Base-by-base conservation (phyloP, 2,888 invertebrate species). In the Metallyticus violacea region DNA sequence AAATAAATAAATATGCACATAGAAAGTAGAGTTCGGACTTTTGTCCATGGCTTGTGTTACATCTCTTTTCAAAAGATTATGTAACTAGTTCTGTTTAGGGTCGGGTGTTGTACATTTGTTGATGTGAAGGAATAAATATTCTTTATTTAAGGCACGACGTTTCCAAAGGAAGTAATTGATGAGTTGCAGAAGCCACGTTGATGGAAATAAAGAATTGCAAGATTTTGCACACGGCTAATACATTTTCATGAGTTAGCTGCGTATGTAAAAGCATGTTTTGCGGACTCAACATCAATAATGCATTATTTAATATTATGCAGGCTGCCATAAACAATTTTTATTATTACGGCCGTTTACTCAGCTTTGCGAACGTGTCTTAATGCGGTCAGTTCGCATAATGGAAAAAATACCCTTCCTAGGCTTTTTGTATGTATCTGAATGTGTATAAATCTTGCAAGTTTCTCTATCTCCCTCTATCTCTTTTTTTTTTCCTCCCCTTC, bases 401-500 rank as follows among this genome's bases (percentile, higher is more conserved):
- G 26, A 7, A 28, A 62, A 77, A 29, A 9, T 62, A 62, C 40
- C n/a, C 30, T 81, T 81, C 40, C 25, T 30, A 29, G 40, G 40
- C 40, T 30, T 81, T 81, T 77, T 83, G 29, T 83, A n/a, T 76
- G 76, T 83, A 27, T 83, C 83, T 77, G 77, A 83, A 83, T 77
- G n/a, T 77, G 76, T 77, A 83, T 83, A 83, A 83, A 83, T 83
- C 77, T 83, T 77, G 26, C 79, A 77, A 83, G n/a, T 83, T 83
- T 25, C 40, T 76, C 81, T 62, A 30, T 83, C 79, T 79, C 84
- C 40, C 15, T 22, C 3, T 77, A n/a, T 77, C 27, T 28, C 81
- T 2, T 25, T 77, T 28, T 91, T 91, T 90, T 90, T 90, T 89
- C 89, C 89, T 88, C 87, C 86, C 83, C 85, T 86, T 28, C 77